Base-by-base conservation (phyloP, 1,140 invertebrate genomes). In the Harlomillsia oculata region DNA sequence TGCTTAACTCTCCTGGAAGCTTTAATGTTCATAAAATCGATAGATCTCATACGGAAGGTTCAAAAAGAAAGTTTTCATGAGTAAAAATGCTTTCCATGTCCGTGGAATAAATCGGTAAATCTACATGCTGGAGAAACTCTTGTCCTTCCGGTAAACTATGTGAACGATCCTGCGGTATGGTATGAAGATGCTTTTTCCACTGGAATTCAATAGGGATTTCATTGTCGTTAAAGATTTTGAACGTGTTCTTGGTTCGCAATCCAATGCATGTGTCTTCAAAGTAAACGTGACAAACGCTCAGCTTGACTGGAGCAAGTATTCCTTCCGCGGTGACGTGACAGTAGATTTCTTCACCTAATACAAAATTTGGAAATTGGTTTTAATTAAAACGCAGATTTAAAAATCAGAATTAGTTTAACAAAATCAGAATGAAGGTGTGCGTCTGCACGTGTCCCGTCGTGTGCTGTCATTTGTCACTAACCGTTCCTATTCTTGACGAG, bases 201-300 rank as follows among this genome's bases (percentile, higher is more conserved):
- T 67, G 54, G 44, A 70, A 76, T 5, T 67, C 62, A 5, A 72
- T 63, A 3, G 69, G 32, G 34, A 72, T 67, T 23, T 72, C 63
- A 59, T 72, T 75, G 23, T 70, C 66, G 60, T 77, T 77, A 11
- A 67, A 53, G 18, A 78, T 68, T n/a, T 62, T 69, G 2, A 75
- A 16, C 18, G 34, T 59, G 23, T 64, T 60, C 20, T 68, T 66
- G 16, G 65, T 66, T 16, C 69, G 69, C 37, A 77, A 43, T 8
- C 71, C 70, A 0, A 76, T 62, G 45, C 68, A 76, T 28, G 73
- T 74, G 9, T 74, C 66, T 21, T 72, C 65, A 61, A 76, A 72
- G 51, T 48, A 37, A 3, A 77, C 20, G 3, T 39, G n/a, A n/a
- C n/a, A n/a, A n/a, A n/a, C n/a, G n/a, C n/a, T n/a, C n/a, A n/a